Evolutionary conservation across 2,113 vertebrate species (phyloP).

Genomic region (Laterallus jamaicensis): DNA sequence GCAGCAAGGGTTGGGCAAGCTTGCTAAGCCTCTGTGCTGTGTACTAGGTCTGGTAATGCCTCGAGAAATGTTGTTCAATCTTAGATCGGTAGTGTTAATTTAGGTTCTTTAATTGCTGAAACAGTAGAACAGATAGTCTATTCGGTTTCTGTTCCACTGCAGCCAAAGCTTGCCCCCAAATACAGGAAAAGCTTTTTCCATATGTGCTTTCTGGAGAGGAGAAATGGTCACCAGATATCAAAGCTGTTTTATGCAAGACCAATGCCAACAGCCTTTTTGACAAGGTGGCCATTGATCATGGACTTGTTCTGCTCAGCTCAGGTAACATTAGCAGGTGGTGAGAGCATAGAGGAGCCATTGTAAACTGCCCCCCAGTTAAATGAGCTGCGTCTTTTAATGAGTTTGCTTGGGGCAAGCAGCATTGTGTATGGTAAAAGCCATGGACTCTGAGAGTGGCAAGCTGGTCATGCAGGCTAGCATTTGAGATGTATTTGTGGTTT

Average conservation of each 20-base stretch:
- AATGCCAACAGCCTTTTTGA: neutral
- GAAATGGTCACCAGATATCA: neutral
- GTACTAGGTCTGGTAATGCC: neutral
- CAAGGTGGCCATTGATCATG: neutral
- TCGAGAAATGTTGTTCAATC: neutral
- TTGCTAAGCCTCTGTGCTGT: neutral
- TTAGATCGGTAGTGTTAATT: neutral
- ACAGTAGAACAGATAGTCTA: no score
- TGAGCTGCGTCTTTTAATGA: neutral
- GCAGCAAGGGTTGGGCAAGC: neutral
- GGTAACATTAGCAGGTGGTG: no score
- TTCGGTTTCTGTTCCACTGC: neutral
- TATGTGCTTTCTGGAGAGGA: neutral
- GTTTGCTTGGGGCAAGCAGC: no score
- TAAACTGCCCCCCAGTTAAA: no score
- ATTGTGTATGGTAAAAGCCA: no score
- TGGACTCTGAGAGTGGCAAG: no score
- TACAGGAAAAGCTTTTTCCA: neutral
- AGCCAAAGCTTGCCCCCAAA: neutral
- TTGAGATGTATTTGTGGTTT: no score
- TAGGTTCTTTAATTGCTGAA: neutral
- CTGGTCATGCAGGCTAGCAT: neutral
- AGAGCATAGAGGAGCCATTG: neutral
- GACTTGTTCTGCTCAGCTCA: neutral
- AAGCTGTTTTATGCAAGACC: fast-evolving